These are phyloP conservation scores for Acromyrmex charruanus DNA, from an alignment of 1,140 invertebrate species.

Conservation along the genomic window DNA sequence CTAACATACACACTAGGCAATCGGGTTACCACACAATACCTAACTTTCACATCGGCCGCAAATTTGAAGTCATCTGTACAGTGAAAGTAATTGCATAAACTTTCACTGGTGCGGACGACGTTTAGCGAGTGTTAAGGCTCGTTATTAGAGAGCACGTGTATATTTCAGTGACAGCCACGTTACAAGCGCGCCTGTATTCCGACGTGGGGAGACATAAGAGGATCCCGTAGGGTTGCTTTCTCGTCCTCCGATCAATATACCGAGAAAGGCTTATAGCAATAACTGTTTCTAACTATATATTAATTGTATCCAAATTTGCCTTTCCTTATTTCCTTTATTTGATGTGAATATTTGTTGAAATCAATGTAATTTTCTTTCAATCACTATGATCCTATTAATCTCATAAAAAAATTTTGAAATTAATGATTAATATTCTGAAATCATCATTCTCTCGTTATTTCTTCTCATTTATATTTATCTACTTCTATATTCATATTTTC, in stretches of 20 bases:
- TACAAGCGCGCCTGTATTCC: constrained; percentile 37
- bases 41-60: constrained; percentile 40
- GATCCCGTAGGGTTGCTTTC: constrained; percentile 43
- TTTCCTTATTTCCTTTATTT: constrained; percentile 14
- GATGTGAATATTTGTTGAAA: background rate
- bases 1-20: constrained; percentile 3
- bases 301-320: constrained; percentile 72
- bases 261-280: constrained; percentile 77
- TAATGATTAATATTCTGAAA: background rate
- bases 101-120: constrained; percentile 48
- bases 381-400: background rate
- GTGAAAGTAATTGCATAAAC: constrained; percentile 57
- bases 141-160: constrained; percentile 46
- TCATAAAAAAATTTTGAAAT: constrained; percentile 12
- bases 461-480: background rate
- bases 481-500: background rate
- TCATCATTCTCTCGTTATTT: background rate
- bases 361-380: background rate
- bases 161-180: constrained; percentile 41
- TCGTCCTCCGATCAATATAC: constrained; percentile 80
- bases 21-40: constrained; percentile 11
- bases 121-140: constrained; percentile 49
- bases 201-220: constrained; percentile 50
- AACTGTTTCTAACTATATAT: constrained; percentile 79
- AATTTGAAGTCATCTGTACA: constrained; percentile 55